Conservation (phyloP, 2,113 vertebrate genomes). For the Tympanuchus pallidicinctus region DNA sequence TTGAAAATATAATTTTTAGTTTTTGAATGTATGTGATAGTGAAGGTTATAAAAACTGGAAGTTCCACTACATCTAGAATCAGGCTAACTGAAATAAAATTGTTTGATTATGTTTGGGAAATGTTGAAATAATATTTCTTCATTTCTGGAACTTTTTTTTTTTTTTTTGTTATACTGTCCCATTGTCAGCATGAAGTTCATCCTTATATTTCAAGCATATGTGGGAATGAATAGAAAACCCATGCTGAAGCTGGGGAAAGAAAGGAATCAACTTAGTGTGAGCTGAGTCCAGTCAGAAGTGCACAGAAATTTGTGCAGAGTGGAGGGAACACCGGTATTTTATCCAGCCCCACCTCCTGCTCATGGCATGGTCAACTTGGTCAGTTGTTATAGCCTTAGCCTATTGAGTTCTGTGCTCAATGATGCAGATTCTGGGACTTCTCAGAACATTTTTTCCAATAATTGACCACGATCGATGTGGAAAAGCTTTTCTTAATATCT, state of each 20-base stretch:
- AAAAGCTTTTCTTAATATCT: not conserved
- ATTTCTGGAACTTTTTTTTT: not conserved
- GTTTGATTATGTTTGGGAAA: not conserved
- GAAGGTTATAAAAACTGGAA: not conserved
- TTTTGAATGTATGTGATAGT: not conserved
- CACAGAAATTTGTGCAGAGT: not conserved
- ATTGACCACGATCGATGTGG: not conserved
- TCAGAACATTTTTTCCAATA: not conserved
- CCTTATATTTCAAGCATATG: not conserved
- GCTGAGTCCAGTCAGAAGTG: not conserved
- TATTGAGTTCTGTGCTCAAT: not conserved
- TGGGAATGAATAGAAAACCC: not conserved
- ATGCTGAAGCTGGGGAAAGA: not conserved
- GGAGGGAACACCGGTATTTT: not conserved
- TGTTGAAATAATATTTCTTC: not conserved
- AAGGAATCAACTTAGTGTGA: not conserved
- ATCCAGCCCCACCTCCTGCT: not conserved
- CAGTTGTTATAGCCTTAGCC: not conserved
- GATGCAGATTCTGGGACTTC: not conserved
- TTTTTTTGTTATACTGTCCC: not conserved
- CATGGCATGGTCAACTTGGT: not conserved
- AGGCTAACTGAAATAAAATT: not conserved
- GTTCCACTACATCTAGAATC: not conserved
- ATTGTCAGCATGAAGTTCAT: not conserved
- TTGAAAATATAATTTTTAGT: not conserved